These are phyloP conservation scores for Ceyx erithaca DNA, from an alignment of 2,797 vertebrate genomes.

Conservation along the genomic window DNA sequence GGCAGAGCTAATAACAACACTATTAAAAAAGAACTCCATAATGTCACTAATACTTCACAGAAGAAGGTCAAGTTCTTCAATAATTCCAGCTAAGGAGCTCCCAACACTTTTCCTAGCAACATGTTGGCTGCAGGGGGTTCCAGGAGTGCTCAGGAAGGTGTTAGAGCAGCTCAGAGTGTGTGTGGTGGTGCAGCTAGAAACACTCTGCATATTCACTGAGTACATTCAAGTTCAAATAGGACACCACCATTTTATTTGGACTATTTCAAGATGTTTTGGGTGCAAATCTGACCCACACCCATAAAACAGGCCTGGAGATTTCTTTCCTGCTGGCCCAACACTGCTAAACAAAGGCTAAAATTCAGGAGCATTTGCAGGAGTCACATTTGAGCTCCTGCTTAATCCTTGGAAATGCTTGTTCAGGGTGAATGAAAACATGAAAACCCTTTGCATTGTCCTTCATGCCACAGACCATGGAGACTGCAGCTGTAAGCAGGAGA, in stretches of 20 bases:
- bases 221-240: not conserved
- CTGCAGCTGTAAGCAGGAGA: not conserved
- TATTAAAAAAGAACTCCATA: not conserved
- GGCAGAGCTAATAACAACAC: conserved; percentile 49
- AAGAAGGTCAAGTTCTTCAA: conserved; percentile 35
- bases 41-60: conserved; percentile 1
- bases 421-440: not conserved
- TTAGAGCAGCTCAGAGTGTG: not conserved
- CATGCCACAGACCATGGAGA: not conserved
- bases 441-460: not conserved
- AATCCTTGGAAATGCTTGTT: not conserved
- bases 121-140: not conserved
- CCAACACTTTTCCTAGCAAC: conserved; percentile 16
- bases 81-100: not conserved
- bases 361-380: not conserved
- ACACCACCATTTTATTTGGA: not conserved
- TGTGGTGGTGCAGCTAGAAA: not conserved
- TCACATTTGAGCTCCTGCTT: not conserved
- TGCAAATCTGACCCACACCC: not conserved
- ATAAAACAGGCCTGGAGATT: not conserved
- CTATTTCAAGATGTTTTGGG: not conserved
- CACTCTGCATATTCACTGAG: not conserved
- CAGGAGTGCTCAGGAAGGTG: not conserved
- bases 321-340: not conserved
- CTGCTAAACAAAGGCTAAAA: not conserved